Conservation (phyloP, 2,113 vertebrate species). For the Isurus oxyrinchus region DNA sequence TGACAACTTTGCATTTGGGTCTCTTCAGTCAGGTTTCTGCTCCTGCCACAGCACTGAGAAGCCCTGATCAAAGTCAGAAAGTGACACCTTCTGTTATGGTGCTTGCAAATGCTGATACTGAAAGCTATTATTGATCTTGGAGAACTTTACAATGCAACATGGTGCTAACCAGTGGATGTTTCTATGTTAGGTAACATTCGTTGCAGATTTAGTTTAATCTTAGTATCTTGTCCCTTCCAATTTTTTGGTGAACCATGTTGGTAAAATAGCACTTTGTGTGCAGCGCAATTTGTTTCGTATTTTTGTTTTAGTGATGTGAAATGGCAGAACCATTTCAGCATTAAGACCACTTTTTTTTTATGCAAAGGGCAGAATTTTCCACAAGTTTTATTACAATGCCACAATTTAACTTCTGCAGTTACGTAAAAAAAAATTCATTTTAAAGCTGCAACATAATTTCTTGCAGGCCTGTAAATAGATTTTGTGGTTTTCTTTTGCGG, state of each 20-base stretch:
- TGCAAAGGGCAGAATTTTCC: background rate
- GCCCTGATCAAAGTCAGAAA: no score
- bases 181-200: no score
- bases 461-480: background rate
- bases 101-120: background rate
- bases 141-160: background rate
- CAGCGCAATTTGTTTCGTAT: background rate
- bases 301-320: background rate
- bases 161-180: no score
- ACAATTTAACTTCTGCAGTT: background rate
- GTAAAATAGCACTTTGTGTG: background rate
- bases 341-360: background rate
- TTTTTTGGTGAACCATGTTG: background rate
- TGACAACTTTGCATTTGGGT: no score
- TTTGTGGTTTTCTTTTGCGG: background rate
- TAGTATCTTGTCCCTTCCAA: background rate
- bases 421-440: background rate
- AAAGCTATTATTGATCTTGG: background rate
- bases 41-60: no score
- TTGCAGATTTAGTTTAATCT: background rate
- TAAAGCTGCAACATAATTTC: background rate
- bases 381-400: background rate
- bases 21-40: no score
- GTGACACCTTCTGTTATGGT: background rate
- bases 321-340: background rate